A percentile compares a stretch with the other conserved stretches of the same genome.
Conservation (phyloP, 2,113 vertebrate genomes). For the Engystomops pustulosus region DNA sequence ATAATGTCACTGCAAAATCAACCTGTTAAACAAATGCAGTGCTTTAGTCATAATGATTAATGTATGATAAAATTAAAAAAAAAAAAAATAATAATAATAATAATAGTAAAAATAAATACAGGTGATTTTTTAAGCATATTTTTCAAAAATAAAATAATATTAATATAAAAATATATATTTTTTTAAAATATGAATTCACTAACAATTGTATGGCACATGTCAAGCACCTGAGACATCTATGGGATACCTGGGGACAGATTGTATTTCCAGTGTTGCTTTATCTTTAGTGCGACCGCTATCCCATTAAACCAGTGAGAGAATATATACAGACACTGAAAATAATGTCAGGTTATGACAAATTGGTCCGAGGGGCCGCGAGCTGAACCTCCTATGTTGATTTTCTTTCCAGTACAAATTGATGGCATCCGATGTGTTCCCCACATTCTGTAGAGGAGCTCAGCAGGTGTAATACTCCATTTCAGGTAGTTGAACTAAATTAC, state of each 20-base stretch:
- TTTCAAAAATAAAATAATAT: too few relatives aligned
- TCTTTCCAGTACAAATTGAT: constrained; percentile 48
- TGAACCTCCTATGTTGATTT: constrained; percentile 47
- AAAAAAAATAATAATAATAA: too few relatives aligned
- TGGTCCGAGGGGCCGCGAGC: constrained; percentile 42
- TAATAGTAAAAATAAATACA: too few relatives aligned
- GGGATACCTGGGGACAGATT: background rate
- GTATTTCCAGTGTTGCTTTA: constrained; percentile 25
- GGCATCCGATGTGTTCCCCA: constrained; percentile 30
- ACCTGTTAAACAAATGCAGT: too few relatives aligned
- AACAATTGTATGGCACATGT: background rate
- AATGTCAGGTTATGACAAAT: constrained; percentile 56
- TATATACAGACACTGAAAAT: constrained; percentile 38
- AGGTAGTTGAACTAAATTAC: constrained; percentile 51
- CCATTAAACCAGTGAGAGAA: constrained; percentile 57
- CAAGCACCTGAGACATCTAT: background rate
- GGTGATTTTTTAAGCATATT: too few relatives aligned
- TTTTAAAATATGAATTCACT: background rate
- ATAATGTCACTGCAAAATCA: too few relatives aligned
- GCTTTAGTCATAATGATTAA: too few relatives aligned
- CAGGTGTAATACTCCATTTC: constrained; percentile 50
- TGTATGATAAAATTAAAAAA: too few relatives aligned
- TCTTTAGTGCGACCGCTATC: constrained; percentile 16
- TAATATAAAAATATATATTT: too few relatives aligned
- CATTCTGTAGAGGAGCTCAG: constrained; percentile 47